Base-by-base conservation (phyloP, 2,113 vertebrate genomes). In the Ceyx cyanopectus region DNA sequence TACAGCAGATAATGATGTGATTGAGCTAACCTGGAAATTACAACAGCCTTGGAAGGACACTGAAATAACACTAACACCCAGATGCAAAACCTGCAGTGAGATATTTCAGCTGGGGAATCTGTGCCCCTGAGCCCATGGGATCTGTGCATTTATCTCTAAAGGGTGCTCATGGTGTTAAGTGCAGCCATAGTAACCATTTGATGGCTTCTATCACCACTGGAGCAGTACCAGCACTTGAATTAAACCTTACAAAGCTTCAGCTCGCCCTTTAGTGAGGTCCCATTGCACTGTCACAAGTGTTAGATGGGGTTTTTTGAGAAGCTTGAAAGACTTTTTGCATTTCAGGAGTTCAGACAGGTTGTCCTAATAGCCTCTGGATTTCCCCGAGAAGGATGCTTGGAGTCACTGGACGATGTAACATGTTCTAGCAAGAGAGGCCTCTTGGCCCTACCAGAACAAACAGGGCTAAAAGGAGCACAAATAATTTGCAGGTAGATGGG, bases 271-370 rank as follows among this genome's bases (percentile, higher is more conserved):
- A 63, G n/a, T 1, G 26, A 87, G 70, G 43, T 22, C 56, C 60
- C 76, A 41, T 7, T 66, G n/a, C 8, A 13, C 8, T 46, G 48
- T 8, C 63, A 54, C 3, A 0, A 5, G 24, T 8, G 11, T 67
- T 45, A 63, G 20, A 51, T 16, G 7, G 14, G 51, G 26, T 16
- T 53, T 29, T 53, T 30, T 26, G 10, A 79, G 54, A 77, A 54
- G 66, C 11, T 1, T 68, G 40, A 69, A 85, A 54, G 43, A 23
- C 60, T 57, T 26, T 92, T 87, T 94, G 95, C 84, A 94, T 93
- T 91, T 93, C 94, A 94, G 84, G 79, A 68, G 86, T 51, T 82
- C 54, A 60, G 58, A 86, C 43, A 78, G 16, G 32, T 69, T 87
- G 62, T 76, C 37, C 56, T 77, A 68, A 84, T 23, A 83, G 68